Evolutionary conservation across 1,140 invertebrate species (phyloP), one percentile per base, ranked within the genome.

Genomic region (Anastrepha obliqua): DNA sequence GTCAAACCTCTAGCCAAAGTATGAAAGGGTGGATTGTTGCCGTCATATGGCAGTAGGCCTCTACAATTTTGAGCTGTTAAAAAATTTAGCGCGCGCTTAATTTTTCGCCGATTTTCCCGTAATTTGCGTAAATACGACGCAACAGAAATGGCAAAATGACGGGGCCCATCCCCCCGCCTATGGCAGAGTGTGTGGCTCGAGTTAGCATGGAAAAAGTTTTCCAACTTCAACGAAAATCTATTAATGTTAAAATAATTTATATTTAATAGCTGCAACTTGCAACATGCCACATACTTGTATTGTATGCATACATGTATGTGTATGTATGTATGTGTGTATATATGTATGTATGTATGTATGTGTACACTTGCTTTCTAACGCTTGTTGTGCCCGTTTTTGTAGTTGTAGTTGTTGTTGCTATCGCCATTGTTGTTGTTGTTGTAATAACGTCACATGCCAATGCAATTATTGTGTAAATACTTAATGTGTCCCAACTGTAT

Each of bases 171-270:
- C 9, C 39, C 4, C 44, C 1, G 42, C 5, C 29, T 29, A 29
- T 29, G 39, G 2, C 44, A 47, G 39, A 47, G 42, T 3, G 15
- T 15, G 42, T 5, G 7, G 15, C 67, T 17, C 3, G 13, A n/a
- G 42, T n/a, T 3, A 17, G 51, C 42, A 6, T 2, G 17, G 15
- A 7, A 42, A 81, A 81, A 55, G 20, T 47, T n/a, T 74, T 55
- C 1, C 74, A 74, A 81, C 51, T 55, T 55, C 47, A 55, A 81
- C 29, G 15, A 51, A 81, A 81, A 81, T 70, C n/a, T 81, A 81
- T 81, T 81, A 81, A 81, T 58, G 74, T 55, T 81, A 81, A 81
- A 81, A 81, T 81, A 81, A 81, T 81, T 58, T 81, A 81, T 81
- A 81, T 55, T 81, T 81, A 81, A 81, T 81, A 81, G 74, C 51